Percentiles rank a stretch among this genome's conserved stretches.
Conservation (phyloP, 2,797 vertebrate genomes). For the Halcyon smyrnensis region DNA sequence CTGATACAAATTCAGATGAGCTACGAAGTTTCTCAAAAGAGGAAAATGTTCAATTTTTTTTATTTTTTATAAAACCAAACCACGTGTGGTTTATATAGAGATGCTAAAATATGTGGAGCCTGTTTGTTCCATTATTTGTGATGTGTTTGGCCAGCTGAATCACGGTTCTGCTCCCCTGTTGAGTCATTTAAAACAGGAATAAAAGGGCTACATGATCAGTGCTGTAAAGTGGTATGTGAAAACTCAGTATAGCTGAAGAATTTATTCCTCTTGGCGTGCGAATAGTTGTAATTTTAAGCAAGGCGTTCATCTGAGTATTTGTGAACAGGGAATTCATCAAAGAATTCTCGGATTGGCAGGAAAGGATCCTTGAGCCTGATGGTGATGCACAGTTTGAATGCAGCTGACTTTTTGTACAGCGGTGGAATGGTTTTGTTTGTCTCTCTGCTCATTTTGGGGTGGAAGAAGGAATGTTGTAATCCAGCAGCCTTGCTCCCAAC, state of each 20-base stretch:
- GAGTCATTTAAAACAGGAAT: neutral
- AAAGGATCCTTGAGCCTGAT: neutral
- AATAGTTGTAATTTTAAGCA: neutral
- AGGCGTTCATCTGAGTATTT: neutral
- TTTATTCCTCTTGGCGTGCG: neutral
- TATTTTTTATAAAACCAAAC: neutral
- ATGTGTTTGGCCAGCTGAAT: neutral
- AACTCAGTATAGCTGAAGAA: neutral
- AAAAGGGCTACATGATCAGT: neutral
- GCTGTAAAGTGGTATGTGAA: neutral
- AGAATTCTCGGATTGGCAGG: neutral
- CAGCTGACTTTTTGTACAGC: neutral
- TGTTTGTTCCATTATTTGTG: neutral
- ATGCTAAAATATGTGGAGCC: neutral
- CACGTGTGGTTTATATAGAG: fast-evolving
- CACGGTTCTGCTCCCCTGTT: neutral
- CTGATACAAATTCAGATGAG: neutral
- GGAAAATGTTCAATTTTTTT: neutral
- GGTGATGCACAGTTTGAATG: neutral
- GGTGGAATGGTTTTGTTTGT: neutral
- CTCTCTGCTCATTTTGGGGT: neutral
- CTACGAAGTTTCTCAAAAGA: neutral
- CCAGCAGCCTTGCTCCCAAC: neutral
- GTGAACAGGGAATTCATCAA: neutral
- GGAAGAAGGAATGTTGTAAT: neutral